A percentile compares a stretch with the other conserved stretches of the same genome.
Evolutionary conservation across 2,797 vertebrate genomes (phyloP).

Genomic region (Malurus splendens): DNA sequence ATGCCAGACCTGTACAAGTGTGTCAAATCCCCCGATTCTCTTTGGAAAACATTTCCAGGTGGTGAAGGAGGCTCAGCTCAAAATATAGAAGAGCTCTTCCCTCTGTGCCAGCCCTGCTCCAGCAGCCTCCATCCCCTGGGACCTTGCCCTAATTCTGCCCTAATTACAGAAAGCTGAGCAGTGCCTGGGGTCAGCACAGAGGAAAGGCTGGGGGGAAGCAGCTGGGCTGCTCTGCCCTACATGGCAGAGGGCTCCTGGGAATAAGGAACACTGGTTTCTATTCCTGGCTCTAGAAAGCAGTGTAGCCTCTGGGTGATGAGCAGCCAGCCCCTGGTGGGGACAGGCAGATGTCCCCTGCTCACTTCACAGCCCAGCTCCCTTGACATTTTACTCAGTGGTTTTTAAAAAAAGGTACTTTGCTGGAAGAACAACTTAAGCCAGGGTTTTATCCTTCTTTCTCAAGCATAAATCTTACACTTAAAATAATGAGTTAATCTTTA

Average conservation of each 20-base stretch:
- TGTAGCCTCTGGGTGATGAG: background rate
- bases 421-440: background rate
- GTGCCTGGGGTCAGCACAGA: conserved; percentile 25
- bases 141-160: conserved; percentile 43
- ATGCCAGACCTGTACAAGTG: background rate
- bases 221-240: conserved; percentile 31
- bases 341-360: background rate
- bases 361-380: background rate
- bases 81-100: background rate
- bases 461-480: conserved; percentile 3
- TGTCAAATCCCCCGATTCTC: background rate
- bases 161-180: conserved; percentile 1
- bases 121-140: background rate
- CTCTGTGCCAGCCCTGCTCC: background rate
- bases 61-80: background rate
- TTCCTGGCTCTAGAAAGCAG: conserved; percentile 26
- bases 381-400: background rate
- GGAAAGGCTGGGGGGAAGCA: background rate
- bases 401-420: background rate
- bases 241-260: conserved; percentile 30
- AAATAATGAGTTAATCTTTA: conserved; percentile 43
- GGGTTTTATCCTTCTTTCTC: background rate
- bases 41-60: background rate
- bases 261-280: conserved; percentile 14
- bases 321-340: background rate